Conservation (phyloP, 2,888 invertebrate species). For the Blastobasis lacticolella region DNA sequence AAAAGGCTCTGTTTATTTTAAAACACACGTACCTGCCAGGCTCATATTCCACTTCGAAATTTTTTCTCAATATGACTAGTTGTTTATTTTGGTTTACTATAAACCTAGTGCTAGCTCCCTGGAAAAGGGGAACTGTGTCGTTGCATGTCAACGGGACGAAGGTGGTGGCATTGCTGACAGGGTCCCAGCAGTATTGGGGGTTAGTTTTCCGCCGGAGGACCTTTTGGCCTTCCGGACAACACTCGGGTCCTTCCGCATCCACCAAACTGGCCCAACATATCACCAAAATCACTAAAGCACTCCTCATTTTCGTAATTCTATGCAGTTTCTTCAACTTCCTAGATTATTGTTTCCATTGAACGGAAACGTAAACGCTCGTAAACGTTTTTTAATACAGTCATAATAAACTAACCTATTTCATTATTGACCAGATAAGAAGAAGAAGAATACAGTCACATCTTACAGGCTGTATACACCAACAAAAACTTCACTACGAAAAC, state of each 20-base stretch:
- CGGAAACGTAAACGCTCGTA: neutral
- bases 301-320: neutral
- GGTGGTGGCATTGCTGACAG: constrained; percentile 19
- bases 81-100: constrained; percentile 13
- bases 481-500: no score
- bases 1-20: neutral
- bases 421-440: no score
- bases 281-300: neutral
- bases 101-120: neutral
- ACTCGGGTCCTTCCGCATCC: constrained; percentile 5
- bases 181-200: constrained; percentile 27
- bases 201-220: constrained; percentile 11
- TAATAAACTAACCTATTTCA: no score
- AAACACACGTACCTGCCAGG: constrained; percentile 20
- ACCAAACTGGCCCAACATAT: no score
- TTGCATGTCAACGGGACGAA: constrained; percentile 17
- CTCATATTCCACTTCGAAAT: constrained; percentile 11
- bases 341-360: neutral
- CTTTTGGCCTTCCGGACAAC: constrained; percentile 22
- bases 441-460: no score
- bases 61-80: constrained; percentile 13
- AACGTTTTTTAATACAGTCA: no score
- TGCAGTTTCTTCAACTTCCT: no score
- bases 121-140: neutral
- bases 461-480: no score